Evolutionary conservation across 2,113 vertebrate species (phyloP).

Genomic region (Xerus inauris): DNA sequence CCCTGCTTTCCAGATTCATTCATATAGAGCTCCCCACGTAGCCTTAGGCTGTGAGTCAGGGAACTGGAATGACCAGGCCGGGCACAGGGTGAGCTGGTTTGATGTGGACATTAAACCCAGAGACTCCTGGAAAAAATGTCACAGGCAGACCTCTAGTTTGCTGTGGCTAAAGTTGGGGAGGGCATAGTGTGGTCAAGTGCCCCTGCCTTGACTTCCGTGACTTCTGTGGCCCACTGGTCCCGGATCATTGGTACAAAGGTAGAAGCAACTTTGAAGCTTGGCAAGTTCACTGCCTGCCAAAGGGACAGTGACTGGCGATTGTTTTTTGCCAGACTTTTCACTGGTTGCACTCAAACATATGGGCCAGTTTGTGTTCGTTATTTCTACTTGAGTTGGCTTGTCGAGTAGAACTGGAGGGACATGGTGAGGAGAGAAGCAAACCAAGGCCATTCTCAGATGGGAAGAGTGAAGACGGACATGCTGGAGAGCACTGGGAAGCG

Average conservation of each 20-base stretch:
- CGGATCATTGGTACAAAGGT: neutral
- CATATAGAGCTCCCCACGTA: neutral
- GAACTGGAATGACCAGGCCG: neutral
- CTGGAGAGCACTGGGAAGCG: too few species aligned
- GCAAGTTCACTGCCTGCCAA: neutral
- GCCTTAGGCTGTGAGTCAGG: neutral
- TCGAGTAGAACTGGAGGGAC: neutral
- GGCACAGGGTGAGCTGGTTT: neutral
- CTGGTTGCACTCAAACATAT: neutral
- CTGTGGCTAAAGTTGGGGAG: neutral
- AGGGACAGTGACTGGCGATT: neutral
- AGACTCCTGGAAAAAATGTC: neutral
- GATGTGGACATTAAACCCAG: neutral
- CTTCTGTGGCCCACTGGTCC: neutral
- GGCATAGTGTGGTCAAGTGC: fast-evolving
- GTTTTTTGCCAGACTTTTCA: neutral
- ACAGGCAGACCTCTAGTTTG: neutral
- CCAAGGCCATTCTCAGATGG: neutral
- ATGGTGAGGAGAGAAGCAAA: neutral
- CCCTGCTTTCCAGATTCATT: fast-evolving
- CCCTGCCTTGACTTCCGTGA: neutral
- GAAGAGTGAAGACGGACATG: neutral
- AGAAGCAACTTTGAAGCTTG: neutral
- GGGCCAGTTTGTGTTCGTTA: neutral
- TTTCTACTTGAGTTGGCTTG: neutral